These are phyloP conservation scores for Neodiprion lecontei DNA, from an alignment of 1,140 invertebrate genomes.

Conservation along the genomic window DNA sequence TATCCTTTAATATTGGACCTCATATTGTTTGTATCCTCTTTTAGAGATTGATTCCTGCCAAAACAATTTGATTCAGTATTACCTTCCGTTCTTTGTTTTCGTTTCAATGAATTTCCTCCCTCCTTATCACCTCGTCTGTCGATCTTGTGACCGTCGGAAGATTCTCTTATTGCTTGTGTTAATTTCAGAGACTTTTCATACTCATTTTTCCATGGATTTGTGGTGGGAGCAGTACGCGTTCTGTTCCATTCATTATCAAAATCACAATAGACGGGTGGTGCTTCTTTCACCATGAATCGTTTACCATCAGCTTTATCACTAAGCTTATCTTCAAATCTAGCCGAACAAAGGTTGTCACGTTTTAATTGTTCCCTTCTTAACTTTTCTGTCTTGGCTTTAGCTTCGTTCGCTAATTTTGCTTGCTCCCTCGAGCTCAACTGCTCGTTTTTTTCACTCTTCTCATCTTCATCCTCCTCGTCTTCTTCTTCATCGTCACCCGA, in stretches of 20 bases:
- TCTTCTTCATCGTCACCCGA: slow-evolving; percentile 16
- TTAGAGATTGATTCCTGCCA: neutral
- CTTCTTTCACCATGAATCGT: neutral
- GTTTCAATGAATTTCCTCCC: neutral
- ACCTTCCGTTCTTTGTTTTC: neutral
- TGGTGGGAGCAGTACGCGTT: slow-evolving; percentile 31
- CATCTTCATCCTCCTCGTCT: slow-evolving; percentile 22
- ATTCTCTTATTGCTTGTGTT: neutral
- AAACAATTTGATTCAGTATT: neutral
- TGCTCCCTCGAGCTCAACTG: slow-evolving; percentile 4
- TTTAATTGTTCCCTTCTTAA: slow-evolving; percentile 13
- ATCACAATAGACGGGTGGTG: slow-evolving; percentile 26
- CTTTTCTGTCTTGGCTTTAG: slow-evolving; percentile 1
- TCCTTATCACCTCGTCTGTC: neutral
- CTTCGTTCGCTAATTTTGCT: neutral
- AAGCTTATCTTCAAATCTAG: slow-evolving; percentile 19
- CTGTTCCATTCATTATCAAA: slow-evolving; percentile 35
- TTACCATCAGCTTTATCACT: neutral
- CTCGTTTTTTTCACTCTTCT: slow-evolving; percentile 22
- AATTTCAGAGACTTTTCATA: slow-evolving; percentile 33
- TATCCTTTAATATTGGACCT: neutral
- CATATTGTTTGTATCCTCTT: neutral
- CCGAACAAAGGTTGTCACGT: slow-evolving; percentile 21
- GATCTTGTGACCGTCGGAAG: neutral
- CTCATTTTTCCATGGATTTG: slow-evolving; percentile 24